A percentile compares a stretch with the other conserved stretches of the same genome.
Conservation (phyloP, 2,113 vertebrate genomes). For the Andinoacara biseriatus region DNA sequence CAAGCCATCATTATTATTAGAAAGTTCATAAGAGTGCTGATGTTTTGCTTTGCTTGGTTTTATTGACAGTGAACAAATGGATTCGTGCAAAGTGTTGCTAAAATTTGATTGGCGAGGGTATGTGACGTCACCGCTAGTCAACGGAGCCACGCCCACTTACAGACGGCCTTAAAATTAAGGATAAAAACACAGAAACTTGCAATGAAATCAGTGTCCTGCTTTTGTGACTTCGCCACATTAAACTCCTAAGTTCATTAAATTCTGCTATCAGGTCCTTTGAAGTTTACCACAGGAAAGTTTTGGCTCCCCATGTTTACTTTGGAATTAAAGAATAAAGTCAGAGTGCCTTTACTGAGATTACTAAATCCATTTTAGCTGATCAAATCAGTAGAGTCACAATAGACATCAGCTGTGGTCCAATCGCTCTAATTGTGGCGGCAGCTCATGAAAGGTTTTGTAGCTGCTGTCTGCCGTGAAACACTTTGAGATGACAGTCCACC, state of each 20-base stretch:
- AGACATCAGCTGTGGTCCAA: not conserved
- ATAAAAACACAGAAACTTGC: not conserved
- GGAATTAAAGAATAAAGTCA: not conserved
- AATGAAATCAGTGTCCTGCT: not conserved
- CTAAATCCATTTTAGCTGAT: not conserved
- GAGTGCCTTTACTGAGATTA: not conserved
- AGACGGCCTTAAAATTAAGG: not conserved
- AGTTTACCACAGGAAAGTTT: not conserved
- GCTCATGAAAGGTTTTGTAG: not conserved
- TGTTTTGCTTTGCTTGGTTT: too few relatives aligned
- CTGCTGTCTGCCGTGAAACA: not conserved
- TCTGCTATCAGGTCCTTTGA: not conserved
- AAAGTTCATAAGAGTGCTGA: not conserved
- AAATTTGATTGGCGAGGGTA: not conserved
- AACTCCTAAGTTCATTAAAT: not conserved
- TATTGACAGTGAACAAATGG: too few relatives aligned
- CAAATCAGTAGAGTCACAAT: not conserved
- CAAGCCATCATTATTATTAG: not conserved
- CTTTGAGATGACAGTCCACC: not conserved
- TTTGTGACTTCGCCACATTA: not conserved
- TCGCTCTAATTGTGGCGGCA: conserved; percentile 2
- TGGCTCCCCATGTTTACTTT: not conserved
- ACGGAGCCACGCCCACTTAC: not conserved
- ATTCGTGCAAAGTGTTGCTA: too few relatives aligned
- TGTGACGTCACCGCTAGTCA: not conserved